A percentile compares a stretch with the other conserved stretches of the same genome.
Evolutionary conservation across 2,797 vertebrate species (phyloP).

Genomic region (Muscicapa striata): DNA sequence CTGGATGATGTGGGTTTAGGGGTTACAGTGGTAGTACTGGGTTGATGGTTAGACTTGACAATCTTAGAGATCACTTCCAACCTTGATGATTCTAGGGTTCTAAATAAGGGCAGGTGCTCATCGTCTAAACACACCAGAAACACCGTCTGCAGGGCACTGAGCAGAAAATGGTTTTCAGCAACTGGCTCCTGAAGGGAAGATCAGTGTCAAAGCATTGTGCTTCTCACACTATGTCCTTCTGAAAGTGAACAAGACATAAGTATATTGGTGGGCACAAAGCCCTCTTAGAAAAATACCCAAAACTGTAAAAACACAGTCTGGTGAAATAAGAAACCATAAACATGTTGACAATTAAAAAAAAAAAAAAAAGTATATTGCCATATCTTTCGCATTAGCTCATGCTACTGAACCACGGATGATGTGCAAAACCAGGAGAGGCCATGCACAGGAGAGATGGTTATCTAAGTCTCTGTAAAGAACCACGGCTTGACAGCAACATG

Average conservation of each 20-base stretch:
- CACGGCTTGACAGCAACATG: not conserved
- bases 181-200: not conserved
- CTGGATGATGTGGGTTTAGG: not conserved
- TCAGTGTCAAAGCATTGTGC: not conserved
- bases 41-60: not conserved
- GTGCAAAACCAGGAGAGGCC: not conserved
- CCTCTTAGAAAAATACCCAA: not conserved
- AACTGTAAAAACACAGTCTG: not conserved
- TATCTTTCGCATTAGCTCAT: not conserved
- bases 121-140: not conserved
- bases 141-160: rapidly evolving
- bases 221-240: not conserved
- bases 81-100: not conserved
- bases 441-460: not conserved
- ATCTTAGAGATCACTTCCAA: not conserved
- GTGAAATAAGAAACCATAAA: not conserved
- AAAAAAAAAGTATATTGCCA: not conserved
- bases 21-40: not conserved
- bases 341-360: not conserved
- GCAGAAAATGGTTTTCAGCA: not conserved
- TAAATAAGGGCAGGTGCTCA: not conserved
- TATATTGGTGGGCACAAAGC: not conserved
- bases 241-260: not conserved
- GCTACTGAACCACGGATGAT: rapidly evolving
- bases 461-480: not conserved